Evolutionary conservation across 2,113 vertebrate genomes (phyloP), one percentile per base, ranked within the genome.

Genomic region (Notiomystis cincta): DNA sequence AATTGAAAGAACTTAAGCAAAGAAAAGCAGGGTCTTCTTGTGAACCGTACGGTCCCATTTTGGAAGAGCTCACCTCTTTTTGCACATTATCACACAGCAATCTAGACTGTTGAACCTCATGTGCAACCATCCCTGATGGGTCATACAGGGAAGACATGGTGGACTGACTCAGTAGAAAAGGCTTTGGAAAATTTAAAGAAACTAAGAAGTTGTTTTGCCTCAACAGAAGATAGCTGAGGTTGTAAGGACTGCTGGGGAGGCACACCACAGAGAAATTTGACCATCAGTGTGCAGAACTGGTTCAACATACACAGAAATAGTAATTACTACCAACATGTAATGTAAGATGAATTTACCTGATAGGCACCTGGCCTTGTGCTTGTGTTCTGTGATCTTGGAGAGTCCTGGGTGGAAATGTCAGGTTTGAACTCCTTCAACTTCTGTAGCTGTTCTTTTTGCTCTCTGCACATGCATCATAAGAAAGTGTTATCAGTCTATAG

Each of bases 381-480:
- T 75, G 95, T 58, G 86, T 70, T 97, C 89, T 97, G 98, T 37
- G 97, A 44, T 77, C 98, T 97, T 8, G 88, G 25, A 15, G 97
- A 85, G 24, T 98, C 97, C 51, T 97, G 97, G 11, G 95, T 92
- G 23, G 97, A 87, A 65, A 97, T 93, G 86, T 98, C 97, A 94
- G 97, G 58, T 89, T 98, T 97, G 93, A 98, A 98, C 48, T 98
- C 97, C 90, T 98, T 98, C 96, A 98, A 44, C 86, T 98, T 98
- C 87, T 98, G 98, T 84, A 98, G 96, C 78, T 98, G 98, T 69
- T 98, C 98, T 94, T 98, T 98, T 81, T 98, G 98, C 76, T 98
- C 98, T 88, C 98, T 98, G 96, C 54, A 96, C 37, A 94, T 30
- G 90, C 91, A 98, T 61, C 54, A 94, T 31, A 95, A 80, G 42